Evolutionary conservation across 2,888 invertebrate species (phyloP).

Genomic region (Mythimna albipuncta): DNA sequence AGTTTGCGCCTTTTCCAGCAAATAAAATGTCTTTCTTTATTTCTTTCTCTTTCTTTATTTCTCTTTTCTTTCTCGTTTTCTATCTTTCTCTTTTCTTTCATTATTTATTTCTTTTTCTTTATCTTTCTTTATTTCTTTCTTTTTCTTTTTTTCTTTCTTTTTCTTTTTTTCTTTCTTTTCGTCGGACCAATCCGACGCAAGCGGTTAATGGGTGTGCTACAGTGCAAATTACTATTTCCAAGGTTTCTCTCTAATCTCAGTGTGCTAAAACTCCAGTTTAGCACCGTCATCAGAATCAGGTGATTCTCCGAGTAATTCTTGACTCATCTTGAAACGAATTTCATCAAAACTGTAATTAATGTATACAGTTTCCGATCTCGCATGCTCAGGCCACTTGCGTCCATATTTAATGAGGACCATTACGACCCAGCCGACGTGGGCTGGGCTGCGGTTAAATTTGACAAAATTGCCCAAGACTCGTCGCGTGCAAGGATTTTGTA

Average conservation of each 20-base stretch:
- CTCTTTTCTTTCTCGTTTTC: no score
- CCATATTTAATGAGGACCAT: conserved; percentile 70
- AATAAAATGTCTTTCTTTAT: no score
- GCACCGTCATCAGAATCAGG: conserved; percentile 1
- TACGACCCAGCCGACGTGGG: conserved; percentile 54
- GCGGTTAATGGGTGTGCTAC: no score
- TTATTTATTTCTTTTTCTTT: no score
- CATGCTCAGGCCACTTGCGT: conserved; percentile 71
- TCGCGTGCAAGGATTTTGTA: conserved; percentile 54
- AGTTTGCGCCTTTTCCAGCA: no score
- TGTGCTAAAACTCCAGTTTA: not conserved
- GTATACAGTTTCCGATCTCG: conserved; percentile 58
- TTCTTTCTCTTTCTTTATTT: no score
- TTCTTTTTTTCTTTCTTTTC: no score
- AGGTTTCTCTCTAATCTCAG: not conserved
- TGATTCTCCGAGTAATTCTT: conserved; percentile 8
- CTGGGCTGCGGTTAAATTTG: conserved; percentile 68
- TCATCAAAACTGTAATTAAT: conserved; percentile 58
- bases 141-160: no score
- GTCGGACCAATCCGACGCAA: no score
- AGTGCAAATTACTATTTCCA: not conserved
- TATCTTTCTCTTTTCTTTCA: no score
- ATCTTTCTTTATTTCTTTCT: no score
- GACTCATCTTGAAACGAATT: conserved; percentile 41
- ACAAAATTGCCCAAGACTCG: conserved; percentile 67